Base-by-base conservation (phyloP, 1,140 invertebrate genomes). In the Mycetomoellerius zeteki region DNA sequence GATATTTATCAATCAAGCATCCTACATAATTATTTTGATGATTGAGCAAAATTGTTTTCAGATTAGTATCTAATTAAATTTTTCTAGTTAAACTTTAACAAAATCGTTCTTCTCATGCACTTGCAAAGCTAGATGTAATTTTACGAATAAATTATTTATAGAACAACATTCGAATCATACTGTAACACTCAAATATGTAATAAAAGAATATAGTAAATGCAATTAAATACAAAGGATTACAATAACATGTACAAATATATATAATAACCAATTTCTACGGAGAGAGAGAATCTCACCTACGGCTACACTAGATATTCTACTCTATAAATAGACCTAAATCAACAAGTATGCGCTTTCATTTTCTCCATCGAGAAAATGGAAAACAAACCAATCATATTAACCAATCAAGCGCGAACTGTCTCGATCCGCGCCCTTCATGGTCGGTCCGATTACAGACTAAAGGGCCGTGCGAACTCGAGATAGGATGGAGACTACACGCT, bases 381-480 rank as follows among this genome's bases (percentile, higher is more conserved):
- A 19, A 58, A 33, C 33, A 58, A 56, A 58, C 52, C 52, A 56
- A 73, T 72, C 33, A 33, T 21, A 52, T n/a, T 47, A 37, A 62
- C 56, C 24, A 43, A 73, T 60, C 37, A 50, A 84, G 33, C 37
- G 54, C 30, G 21, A 8, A 73, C 19, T 24, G 37, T 73, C 24
- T 14, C 21, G 56, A 75, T 60, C 71, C 37, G 30, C 14, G 14
- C 12, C 14, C 37, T 62, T 50, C 80, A 62, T 62, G 69, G 54
- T 73, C 14, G 60, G 64, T 65, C 75, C 87, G 88, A 92, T 89
- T 91, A 86, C 75, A 81, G 73, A 52, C 84, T 69, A 37, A 88
- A 86, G 76, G 84, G 85, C 80, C 88, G 85, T 89, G 89, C 89
- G 81, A 90, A 78, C 84, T 67, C 30, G 75, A 86, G 85, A 86